Base-by-base conservation (phyloP, 1,140 invertebrate genomes). In the Maniola jurtina region DNA sequence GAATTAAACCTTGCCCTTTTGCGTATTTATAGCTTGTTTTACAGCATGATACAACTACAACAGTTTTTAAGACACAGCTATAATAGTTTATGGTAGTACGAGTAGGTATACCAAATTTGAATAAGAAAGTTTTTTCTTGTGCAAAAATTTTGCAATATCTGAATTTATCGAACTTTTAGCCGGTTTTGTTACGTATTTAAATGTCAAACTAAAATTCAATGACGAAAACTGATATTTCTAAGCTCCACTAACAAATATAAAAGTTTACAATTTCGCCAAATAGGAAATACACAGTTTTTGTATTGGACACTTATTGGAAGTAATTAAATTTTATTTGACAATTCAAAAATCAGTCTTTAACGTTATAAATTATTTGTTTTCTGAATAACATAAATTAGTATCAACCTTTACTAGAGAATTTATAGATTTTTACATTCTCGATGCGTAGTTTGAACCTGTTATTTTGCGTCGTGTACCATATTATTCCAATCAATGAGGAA, bases 1-100 rank as follows among this genome's bases (percentile, higher is more conserved):
- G 61, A 52, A 60, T 67, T 48, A 67, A 67, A 61, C 58, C 65
- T 60, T 61, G 65, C 40, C 42, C 48, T 58, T 55, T 52, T 57
- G 61, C 56, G 61, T 71, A 64, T 71, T 55, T 34, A 34, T 55
- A 33, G 52, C 13, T 55, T 35, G 52, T 55, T n/a, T 55, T 55
- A 6, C 13, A 35, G 4, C 13, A 25, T 15, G 52, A 55, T 13
- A 55, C 34, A 35, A 5, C 4, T 25, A 16, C 4, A 25, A 25
- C 4, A 50, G 13, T 50, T 15, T n/a, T 50, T 7, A 50, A 50
- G 47, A n/a, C 47, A 11, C 9, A 50, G 13, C 25, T 25, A 25
- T 25, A 25, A 25, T 25, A 25, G 25, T 25, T 25, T 25, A 25
- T 25, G 1, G 25, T 25, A 4, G 25, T 25, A n/a, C n/a, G n/a